Conservation (phyloP, 2,113 vertebrate genomes). For the Patagioenas fasciata region DNA sequence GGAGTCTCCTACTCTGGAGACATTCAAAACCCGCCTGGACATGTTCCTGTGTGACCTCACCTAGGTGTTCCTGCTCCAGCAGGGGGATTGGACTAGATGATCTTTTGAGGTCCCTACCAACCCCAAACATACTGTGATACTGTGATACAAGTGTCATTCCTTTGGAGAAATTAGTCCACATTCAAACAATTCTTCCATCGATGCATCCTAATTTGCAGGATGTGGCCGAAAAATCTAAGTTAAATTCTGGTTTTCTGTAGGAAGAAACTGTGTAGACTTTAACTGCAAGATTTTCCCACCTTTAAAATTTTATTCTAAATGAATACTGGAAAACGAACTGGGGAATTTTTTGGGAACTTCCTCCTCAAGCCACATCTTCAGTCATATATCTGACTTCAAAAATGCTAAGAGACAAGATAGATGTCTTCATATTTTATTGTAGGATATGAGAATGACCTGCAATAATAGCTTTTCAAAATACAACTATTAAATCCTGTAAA, state of each 20-base stretch:
- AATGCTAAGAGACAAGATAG: neutral
- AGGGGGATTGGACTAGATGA: too few species aligned
- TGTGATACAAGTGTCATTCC: neutral
- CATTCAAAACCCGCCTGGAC: too few species aligned
- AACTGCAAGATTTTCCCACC: neutral
- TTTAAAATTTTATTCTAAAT: neutral
- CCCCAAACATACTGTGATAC: too few species aligned
- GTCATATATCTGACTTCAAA: neutral
- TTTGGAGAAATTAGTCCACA: neutral
- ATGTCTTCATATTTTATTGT: neutral
- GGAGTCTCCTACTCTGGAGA: too few species aligned
- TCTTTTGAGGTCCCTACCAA: too few species aligned
- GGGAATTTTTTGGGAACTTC: neutral
- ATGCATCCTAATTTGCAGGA: neutral
- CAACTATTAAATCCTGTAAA: constrained; percentile 13
- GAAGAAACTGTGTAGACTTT: neutral
- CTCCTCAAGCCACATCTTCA: neutral
- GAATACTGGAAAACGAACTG: neutral
- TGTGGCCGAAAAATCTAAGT: neutral
- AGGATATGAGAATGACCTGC: neutral
- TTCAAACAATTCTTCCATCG: neutral
- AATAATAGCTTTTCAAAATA: neutral
- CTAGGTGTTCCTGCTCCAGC: too few species aligned
- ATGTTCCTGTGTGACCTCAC: too few species aligned
- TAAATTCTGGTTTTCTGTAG: neutral